Conservation (phyloP, 1,140 invertebrate species). For the Battus philenor region DNA sequence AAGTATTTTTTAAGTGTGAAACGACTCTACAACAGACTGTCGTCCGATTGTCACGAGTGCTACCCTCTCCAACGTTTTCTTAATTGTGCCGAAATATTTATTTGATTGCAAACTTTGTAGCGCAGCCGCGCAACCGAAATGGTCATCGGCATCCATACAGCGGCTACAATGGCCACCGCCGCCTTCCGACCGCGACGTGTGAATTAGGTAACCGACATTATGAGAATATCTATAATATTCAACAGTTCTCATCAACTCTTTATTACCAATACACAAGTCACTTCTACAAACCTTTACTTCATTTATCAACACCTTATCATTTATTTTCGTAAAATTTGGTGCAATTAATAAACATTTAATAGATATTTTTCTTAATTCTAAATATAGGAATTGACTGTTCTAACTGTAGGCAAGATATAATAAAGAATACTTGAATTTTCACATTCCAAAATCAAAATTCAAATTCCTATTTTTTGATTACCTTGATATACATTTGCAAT, state of each 20-base stretch:
- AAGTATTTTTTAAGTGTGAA: neutral
- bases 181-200: slow-evolving; percentile 25
- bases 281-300: too few relatives aligned
- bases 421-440: too few relatives aligned
- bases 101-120: slow-evolving; percentile 72
- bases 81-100: slow-evolving; percentile 77
- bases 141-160: slow-evolving; percentile 69
- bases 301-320: too few relatives aligned
- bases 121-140: slow-evolving; percentile 69
- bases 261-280: too few relatives aligned
- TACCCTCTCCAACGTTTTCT: slow-evolving; percentile 71
- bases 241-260: slow-evolving; percentile 24
- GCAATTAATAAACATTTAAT: too few relatives aligned
- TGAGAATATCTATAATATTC: slow-evolving; percentile 12
- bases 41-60: slow-evolving; percentile 64
- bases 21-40: slow-evolving; percentile 39
- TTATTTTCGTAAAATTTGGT: too few relatives aligned
- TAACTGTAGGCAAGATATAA: too few relatives aligned
- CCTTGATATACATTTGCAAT: too few relatives aligned
- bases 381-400: too few relatives aligned
- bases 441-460: too few relatives aligned
- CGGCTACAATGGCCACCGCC: slow-evolving; percentile 51
- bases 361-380: too few relatives aligned
- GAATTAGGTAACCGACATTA: slow-evolving; percentile 29
- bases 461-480: too few relatives aligned